A percentile compares a stretch with the other conserved stretches of the same genome.
Evolutionary conservation across 1,140 invertebrate genomes (phyloP).

Genomic region (Arion vulgaris): DNA sequence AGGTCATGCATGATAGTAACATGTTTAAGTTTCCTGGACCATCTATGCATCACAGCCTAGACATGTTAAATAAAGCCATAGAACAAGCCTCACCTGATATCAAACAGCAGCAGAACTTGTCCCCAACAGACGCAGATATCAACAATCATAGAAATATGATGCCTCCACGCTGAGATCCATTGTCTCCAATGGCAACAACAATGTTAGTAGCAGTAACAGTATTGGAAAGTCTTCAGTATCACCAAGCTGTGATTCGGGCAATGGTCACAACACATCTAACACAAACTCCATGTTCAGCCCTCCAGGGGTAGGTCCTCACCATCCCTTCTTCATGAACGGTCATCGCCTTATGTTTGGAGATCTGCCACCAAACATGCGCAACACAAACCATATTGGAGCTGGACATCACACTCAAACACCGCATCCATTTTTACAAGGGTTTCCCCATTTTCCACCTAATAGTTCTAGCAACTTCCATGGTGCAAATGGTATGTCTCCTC

Average conservation of each 20-base stretch:
- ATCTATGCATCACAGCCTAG: slow-evolving; percentile 39
- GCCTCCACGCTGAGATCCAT: slow-evolving; percentile 7
- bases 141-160: not conserved
- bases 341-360: slow-evolving; percentile 34
- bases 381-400: not conserved
- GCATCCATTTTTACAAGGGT: slow-evolving; percentile 16
- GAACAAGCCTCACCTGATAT: slow-evolving; percentile 46
- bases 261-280: not conserved
- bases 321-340: slow-evolving; percentile 26
- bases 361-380: slow-evolving; percentile 7
- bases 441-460: slow-evolving; percentile 23
- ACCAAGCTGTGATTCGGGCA: not conserved
- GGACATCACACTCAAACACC: not conserved
- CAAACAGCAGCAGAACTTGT: slow-evolving; percentile 35
- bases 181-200: not conserved
- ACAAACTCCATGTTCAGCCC: slow-evolving; percentile 17
- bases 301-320: slow-evolving; percentile 10
- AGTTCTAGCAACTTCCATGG: not conserved
- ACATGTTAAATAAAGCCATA: slow-evolving; percentile 42
- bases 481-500: slow-evolving; percentile 8
- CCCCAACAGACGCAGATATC: slow-evolving; percentile 7
- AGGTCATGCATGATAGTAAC: slow-evolving; percentile 48
- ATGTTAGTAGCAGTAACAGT: not conserved
- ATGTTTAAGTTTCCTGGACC: slow-evolving; percentile 58
- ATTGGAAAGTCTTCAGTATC: not conserved